Percentiles rank a stretch among this genome's conserved stretches.
Conservation (phyloP, 2,888 invertebrate species). For the Lordiphosa andalusiaca region DNA sequence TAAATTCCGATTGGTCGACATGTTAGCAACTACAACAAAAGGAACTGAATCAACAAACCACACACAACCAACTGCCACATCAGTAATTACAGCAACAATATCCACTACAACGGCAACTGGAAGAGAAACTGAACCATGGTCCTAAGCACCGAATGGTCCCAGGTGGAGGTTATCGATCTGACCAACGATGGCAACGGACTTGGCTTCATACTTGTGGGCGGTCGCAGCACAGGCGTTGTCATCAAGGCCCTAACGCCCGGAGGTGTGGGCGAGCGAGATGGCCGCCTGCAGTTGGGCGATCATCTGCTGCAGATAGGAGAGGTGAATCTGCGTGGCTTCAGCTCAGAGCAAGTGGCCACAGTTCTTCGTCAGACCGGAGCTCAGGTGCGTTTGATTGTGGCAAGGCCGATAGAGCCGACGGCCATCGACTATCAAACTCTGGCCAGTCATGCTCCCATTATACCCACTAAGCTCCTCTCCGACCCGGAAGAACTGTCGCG, state of each 20-base stretch:
- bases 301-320: slow-evolving; percentile 98
- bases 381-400: slow-evolving; percentile 92
- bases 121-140: slow-evolving; percentile 81
- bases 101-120: slow-evolving; percentile 23
- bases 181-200: slow-evolving; percentile 98
- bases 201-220: slow-evolving; percentile 99
- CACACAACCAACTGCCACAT: slow-evolving; percentile 13
- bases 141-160: slow-evolving; percentile 99
- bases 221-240: slow-evolving; percentile 98
- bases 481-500: slow-evolving; percentile 94
- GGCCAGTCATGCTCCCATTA: slow-evolving; percentile 90
- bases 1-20: slow-evolving; percentile 34
- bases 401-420: slow-evolving; percentile 94
- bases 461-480: slow-evolving; percentile 94
- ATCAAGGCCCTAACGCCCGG: slow-evolving; percentile 98
- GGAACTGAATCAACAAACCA: slow-evolving; percentile 8
- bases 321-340: slow-evolving; percentile 96
- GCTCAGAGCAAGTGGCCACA: slow-evolving; percentile 95
- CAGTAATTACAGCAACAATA: slow-evolving; percentile 13
- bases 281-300: slow-evolving; percentile 96
- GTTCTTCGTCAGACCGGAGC: slow-evolving; percentile 86
- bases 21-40: slow-evolving; percentile 41
- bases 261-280: slow-evolving; percentile 97
- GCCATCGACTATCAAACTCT: slow-evolving; percentile 88
- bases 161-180: slow-evolving; percentile 99